Evolutionary conservation across 2,797 vertebrate species (phyloP).

Genomic region (Pogonophryne albipinna): DNA sequence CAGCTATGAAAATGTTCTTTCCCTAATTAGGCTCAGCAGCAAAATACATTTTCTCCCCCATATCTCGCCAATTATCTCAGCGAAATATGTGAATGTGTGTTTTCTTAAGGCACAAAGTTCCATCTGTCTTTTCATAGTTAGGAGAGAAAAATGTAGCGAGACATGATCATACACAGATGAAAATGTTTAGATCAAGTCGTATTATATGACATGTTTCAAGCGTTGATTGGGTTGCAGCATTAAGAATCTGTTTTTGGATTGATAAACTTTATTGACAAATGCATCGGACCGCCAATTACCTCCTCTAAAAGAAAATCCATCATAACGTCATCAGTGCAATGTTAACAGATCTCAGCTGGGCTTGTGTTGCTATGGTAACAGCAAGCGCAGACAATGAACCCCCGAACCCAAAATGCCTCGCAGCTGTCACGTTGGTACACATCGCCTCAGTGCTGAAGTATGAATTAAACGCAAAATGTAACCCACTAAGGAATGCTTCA

Average conservation of each 20-base stretch:
- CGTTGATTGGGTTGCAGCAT: not conserved
- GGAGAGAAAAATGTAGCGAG: not conserved
- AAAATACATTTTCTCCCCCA: conserved; percentile 36
- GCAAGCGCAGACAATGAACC: conserved; percentile 3
- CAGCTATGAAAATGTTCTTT: conserved; percentile 65
- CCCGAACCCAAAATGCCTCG: not conserved
- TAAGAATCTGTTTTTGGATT: not conserved
- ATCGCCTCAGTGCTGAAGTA: not conserved
- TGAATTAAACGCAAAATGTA: conserved; percentile 9
- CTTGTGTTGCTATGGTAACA: conserved; percentile 18
- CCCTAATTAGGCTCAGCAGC: conserved; percentile 68
- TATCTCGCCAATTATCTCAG: conserved; percentile 71
- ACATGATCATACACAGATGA: not conserved
- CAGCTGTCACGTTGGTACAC: conserved; percentile 11
- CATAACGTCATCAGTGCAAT: not conserved
- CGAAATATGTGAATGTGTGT: conserved; percentile 33
- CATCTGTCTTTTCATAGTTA: conserved; percentile 6
- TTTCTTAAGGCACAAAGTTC: conserved; percentile 40
- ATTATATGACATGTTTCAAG: not conserved
- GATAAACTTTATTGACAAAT: not conserved
- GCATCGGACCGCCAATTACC: not conserved
- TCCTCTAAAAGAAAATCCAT: not conserved
- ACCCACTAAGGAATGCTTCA: not conserved
- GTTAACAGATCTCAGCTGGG: not conserved
- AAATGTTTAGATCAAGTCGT: not conserved